A percentile compares a stretch with the other conserved stretches of the same genome.
These are phyloP conservation scores for Trissolcus brochymenae DNA, from an alignment of 2,888 invertebrate genomes.

Conservation along the genomic window DNA sequence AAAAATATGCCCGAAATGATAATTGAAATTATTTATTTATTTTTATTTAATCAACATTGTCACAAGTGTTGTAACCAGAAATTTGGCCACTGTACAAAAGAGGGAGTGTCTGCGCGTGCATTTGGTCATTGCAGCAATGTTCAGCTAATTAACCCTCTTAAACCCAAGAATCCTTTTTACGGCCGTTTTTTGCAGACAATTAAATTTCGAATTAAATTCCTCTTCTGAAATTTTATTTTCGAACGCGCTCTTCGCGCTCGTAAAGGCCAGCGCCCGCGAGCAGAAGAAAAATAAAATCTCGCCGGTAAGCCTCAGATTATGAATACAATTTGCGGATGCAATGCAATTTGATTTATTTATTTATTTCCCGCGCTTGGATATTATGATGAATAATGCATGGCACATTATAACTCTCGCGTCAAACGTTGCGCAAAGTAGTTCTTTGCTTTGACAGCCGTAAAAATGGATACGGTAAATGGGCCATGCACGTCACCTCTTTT, in stretches of 20 bases:
- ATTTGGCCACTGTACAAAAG: constrained; percentile 23
- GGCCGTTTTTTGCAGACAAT: not conserved
- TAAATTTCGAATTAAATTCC: too few species aligned
- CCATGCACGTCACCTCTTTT: constrained; percentile 47
- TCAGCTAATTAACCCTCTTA: constrained; percentile 43
- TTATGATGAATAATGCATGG: constrained; percentile 52
- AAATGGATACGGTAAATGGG: constrained; percentile 55
- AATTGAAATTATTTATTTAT: constrained; percentile 13
- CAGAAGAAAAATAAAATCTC: too few species aligned
- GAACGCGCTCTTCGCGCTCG: not conserved
- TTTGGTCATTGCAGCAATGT: constrained; percentile 23
- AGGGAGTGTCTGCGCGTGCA: constrained; percentile 18
- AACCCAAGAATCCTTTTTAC: constrained; percentile 31
- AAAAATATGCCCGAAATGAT: constrained; percentile 24
- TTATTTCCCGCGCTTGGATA: constrained; percentile 13
- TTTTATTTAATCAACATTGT: constrained; percentile 38
- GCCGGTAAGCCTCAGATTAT: too few species aligned
- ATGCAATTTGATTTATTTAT: constrained; percentile 20
- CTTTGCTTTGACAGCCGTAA: constrained; percentile 52
- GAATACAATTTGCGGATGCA: too few species aligned
- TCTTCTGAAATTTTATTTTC: constrained; percentile 1
- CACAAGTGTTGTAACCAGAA: constrained; percentile 18
- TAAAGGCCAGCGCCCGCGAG: too few species aligned
- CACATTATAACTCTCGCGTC: constrained; percentile 40
- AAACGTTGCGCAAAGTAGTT: constrained; percentile 39